Evolutionary conservation across 2,888 invertebrate species (phyloP), one percentile per base, ranked within the genome.

Genomic region (Archips crataeganus): DNA sequence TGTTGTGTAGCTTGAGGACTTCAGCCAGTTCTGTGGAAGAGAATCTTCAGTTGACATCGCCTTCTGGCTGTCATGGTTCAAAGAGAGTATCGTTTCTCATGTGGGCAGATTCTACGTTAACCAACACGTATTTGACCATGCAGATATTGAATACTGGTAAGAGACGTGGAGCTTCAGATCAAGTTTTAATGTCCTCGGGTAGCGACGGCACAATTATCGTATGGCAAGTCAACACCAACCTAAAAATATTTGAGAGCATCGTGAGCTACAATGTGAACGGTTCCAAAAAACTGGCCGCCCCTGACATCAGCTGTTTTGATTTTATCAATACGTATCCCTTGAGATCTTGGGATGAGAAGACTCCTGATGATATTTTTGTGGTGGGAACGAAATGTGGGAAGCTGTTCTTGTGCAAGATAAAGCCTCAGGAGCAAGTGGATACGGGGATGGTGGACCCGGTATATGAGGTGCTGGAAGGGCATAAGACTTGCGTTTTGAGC

Each of bases 261-360:
- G 77, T 88, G 0, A 81, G 84, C 0, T 94, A 90, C 69, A 75
- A 76, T 0, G 79, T 94, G 0, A 90, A 91, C 59, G 87, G 87
- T 0, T 83, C 87, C 0, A 82, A 81, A 6, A 89, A 90, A n/a
- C 70, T 82, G 49, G 77, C 79, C 0, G 76, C 85, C 0, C 85
- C 88, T 0, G 90, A 92, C 23, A 87, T 94, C 36, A 89, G 81
- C 5, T 92, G 93, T 76, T 92, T 94, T 49, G 93, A 93, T 69
- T 93, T 91, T 65, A 86, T 89, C 0, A 92, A 87, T 75, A 80
- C 81, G 0, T 87, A 78, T 57, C 90, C 91, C 0, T 72, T 91
- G 0, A 79, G 89, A 0, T 85, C 90, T 0, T 80, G 83, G 13
- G 87, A 88, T 0, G 86, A 91, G 59, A 89, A 85, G 32, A 79